Evolutionary conservation across 1,140 invertebrate species (phyloP).

Genomic region (Saxidomus purpurata): DNA sequence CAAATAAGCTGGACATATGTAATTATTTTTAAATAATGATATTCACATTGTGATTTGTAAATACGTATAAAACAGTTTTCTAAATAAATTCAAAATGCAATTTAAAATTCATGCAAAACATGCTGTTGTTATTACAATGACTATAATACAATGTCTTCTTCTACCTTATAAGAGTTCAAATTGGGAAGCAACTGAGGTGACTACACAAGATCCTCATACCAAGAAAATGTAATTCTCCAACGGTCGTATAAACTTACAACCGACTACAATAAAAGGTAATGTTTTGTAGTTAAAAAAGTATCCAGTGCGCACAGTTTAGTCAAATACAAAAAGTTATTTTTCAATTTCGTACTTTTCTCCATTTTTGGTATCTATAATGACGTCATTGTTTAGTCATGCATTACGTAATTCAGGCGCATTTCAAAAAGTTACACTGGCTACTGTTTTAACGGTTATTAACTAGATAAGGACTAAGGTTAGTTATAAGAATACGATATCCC

Average conservation of each 20-base stretch:
- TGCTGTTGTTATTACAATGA: slow-evolving; percentile 24
- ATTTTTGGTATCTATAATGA: not conserved
- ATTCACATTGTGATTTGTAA: not conserved
- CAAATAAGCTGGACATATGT: not conserved
- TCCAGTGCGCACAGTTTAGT: not conserved
- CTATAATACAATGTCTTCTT: not conserved
- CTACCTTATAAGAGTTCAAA: not conserved
- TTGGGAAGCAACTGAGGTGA: not conserved
- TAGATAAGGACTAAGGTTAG: not conserved
- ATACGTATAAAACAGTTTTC: not conserved
- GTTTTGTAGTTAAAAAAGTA: slow-evolving; percentile 1
- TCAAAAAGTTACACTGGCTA: not conserved
- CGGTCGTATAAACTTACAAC: not conserved
- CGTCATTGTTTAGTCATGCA: not conserved
- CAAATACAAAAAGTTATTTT: not conserved
- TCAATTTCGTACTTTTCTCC: not conserved
- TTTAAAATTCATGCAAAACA: slow-evolving; percentile 11
- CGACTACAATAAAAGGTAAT: not conserved
- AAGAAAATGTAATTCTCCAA: slow-evolving; percentile 13
- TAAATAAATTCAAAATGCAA: slow-evolving; percentile 15
- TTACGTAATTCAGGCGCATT: not conserved
- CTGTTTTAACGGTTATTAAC: not conserved
- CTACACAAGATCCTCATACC: slow-evolving; percentile 26
- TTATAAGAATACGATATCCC: not conserved
- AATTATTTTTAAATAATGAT: not conserved